Evolutionary conservation across 1,140 invertebrate species (phyloP), one percentile per base, ranked within the genome.

Genomic region (Procambarus virginalis): DNA sequence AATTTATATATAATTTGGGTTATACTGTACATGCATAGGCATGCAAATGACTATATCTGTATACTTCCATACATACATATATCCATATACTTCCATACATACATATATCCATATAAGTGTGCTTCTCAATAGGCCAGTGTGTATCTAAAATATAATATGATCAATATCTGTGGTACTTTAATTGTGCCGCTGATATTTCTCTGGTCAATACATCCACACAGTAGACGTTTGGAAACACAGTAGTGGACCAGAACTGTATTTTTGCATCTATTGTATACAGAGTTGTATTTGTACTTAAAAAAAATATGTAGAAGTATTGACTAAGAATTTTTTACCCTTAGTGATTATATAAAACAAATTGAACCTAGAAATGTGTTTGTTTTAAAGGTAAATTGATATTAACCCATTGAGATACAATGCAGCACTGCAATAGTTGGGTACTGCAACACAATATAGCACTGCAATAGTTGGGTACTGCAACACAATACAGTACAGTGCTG

Each of bases 181-280:
- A 60, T 17, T 68, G 3, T 73, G 20, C 68, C 68, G 68, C 80
- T 64, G 51, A 46, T 34, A 68, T 82, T 64, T 64, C 80, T 82
- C 80, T 14, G 58, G 68, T 17, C 2, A 64, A 22, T 82, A 68
- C n/a, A 34, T 79, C 68, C 51, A 64, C 58, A 64, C 34, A 48
- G 68, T 60, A 82, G 20, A 22, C 14, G 64, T 75, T 80, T 49
- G 55, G 88, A 89, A 89, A 89, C 88, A 89, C 88, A 89, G 80
- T 83, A 78, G 76, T 89, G 88, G 81, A 84, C 88, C 88, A 89
- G 80, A 89, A 77, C 80, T 89, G 88, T 89, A 89, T 89, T 89
- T 89, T 89, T 89, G 88, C 88, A 89, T 89, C 88, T 89, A 84
- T 89, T 89, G 88, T 89, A 89, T 89, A 89, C 88, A 89, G 88